A percentile compares a stretch with the other conserved stretches of the same genome.
These are phyloP conservation scores for Boulengeromyrus knoepffleri DNA, from an alignment of 2,113 vertebrate species.

Conservation along the genomic window DNA sequence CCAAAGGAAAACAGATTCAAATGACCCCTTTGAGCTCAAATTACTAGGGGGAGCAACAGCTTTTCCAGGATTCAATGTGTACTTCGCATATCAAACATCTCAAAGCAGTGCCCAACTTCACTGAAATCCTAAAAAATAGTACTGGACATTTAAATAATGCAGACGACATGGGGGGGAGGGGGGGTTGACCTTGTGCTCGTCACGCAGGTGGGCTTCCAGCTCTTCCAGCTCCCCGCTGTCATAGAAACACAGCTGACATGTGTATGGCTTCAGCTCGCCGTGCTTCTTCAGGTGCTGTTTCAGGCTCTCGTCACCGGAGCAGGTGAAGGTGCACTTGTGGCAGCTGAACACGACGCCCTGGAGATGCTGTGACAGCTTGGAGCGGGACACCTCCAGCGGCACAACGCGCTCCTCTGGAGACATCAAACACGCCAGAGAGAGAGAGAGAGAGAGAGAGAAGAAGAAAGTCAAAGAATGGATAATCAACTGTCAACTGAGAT, in stretches of 20 bases:
- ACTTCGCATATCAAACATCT: not conserved
- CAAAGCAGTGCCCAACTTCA: not conserved
- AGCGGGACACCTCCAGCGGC: conserved; percentile 91
- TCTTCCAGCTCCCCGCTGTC: conserved; percentile 85
- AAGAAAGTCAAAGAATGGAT: not conserved
- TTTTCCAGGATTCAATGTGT: not conserved
- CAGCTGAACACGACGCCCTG: conserved; percentile 92
- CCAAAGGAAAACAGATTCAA: not conserved
- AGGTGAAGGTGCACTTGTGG: conserved; percentile 97
- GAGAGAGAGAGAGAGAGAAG: not conserved
- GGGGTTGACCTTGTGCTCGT: conserved; percentile 85
- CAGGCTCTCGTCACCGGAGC: conserved; percentile 86
- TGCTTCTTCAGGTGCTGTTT: conserved; percentile 94
- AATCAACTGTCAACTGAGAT: not conserved
- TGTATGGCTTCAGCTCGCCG: conserved; percentile 88
- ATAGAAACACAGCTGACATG: conserved; percentile 95
- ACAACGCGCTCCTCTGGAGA: conserved; percentile 87
- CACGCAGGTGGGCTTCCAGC: conserved; percentile 82
- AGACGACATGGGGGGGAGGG: no score
- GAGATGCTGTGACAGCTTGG: conserved; percentile 92
- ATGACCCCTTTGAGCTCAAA: not conserved
- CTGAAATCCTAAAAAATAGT: not conserved
- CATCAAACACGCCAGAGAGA: not conserved
- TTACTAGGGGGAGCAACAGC: not conserved
- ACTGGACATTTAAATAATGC: not conserved